Evolutionary conservation across 2,797 vertebrate species (phyloP).

Genomic region (Macroramphosus scolopax): DNA sequence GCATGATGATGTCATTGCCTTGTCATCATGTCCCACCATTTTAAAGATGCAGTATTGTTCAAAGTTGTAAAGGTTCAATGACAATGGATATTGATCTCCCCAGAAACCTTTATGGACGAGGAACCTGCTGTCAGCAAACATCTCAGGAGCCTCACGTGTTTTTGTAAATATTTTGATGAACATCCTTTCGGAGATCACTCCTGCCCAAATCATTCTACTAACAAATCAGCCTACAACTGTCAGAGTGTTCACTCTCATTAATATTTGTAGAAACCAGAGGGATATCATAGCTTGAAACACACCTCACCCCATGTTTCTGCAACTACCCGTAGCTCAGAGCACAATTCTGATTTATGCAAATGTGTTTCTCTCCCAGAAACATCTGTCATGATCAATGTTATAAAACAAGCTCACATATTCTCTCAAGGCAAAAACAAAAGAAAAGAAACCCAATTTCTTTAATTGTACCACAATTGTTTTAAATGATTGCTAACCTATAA

Average conservation of each 20-base stretch:
- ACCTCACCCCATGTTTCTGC: no score
- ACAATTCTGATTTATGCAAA: no score
- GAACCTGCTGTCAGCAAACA: constrained; percentile 5
- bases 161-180: constrained; percentile 4
- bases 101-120: constrained; percentile 63
- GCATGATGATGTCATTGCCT: constrained; percentile 67
- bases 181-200: neutral
- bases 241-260: no score
- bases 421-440: no score
- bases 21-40: constrained; percentile 77
- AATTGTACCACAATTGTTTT: no score
- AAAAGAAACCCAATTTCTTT: no score
- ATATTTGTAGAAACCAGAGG: no score
- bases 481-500: no score
- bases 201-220: no score
- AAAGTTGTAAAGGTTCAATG: constrained; percentile 66
- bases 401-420: no score
- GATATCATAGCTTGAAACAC: neutral
- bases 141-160: constrained; percentile 6
- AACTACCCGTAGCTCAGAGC: no score
- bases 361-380: neutral
- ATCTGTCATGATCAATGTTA: constrained; percentile 4
- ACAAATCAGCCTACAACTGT: no score
- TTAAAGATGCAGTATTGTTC: constrained; percentile 88
- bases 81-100: constrained; percentile 76